Conservation (phyloP, 2,797 vertebrate species). For the Nyctalus aviator region DNA sequence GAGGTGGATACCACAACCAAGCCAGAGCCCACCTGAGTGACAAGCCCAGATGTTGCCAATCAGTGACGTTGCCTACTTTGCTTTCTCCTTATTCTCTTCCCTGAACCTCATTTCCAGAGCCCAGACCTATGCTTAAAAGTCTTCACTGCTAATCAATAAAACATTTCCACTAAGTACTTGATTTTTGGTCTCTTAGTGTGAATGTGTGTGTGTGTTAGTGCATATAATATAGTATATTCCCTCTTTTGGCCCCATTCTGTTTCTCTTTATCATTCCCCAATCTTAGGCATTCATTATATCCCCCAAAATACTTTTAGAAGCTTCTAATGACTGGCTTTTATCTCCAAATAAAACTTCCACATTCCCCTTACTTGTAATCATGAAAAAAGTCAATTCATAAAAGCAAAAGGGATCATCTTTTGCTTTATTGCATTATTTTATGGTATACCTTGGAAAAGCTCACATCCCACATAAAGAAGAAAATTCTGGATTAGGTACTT, state of each 20-base stretch:
- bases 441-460: background rate
- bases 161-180: background rate
- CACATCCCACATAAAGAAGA: background rate
- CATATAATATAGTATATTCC: background rate
- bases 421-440: too few relatives aligned
- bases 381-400: background rate
- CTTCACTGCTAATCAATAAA: background rate
- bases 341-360: background rate
- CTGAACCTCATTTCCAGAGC: background rate
- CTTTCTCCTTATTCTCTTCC: background rate
- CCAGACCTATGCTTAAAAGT: background rate
- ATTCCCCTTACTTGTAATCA: background rate
- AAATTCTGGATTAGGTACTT: background rate
- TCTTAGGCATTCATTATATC: background rate
- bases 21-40: background rate
- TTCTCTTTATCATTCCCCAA: conserved; percentile 43
- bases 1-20: background rate
- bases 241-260: background rate
- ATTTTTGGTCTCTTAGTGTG: background rate
- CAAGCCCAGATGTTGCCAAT: background rate
- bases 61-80: background rate
- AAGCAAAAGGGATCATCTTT: background rate
- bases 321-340: background rate
- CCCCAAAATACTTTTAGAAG: background rate
- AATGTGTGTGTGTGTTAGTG: background rate